Evolutionary conservation across 2,888 invertebrate species (phyloP), one percentile per base, ranked within the genome.

Genomic region (Dynastes tityus): DNA sequence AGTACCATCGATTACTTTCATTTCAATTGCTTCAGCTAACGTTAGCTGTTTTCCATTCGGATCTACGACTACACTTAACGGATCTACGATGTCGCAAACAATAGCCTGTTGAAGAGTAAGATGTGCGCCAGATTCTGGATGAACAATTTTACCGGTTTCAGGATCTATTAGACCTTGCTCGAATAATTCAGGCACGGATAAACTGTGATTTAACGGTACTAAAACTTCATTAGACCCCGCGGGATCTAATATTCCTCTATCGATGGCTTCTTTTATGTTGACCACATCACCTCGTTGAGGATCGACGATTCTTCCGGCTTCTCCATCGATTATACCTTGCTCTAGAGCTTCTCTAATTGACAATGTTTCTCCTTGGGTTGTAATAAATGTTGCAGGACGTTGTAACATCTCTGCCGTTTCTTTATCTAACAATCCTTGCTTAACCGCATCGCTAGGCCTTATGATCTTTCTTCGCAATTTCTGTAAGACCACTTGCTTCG

Each of bases 1-100:
- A 76, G 94, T 93, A 79, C 92, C 92, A 86, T 96, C 94, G 29
- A 97, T 90, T 27, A 94, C 89, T 65, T 94, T 93, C 78, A 90
- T 91, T 80, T 92, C 91, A 79, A 97, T 93, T 9, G 96, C 96
- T 85, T 95, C 93, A 83, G 93, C 92, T 65, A 98, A 88, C 0
- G 95, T 95, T 40, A 97, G 90, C 80, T 91, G 91, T 80, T 91
- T 91, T 53, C 92, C 92, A 51, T 90, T 89, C 1, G 93, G 92
- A 83, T 92, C 91, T 49, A 89, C 89, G 76, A 98, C 89, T 75
- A 91, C 91, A 11, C 96, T 95, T 76, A 94, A 89, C 0, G 96
- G 94, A 90, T 98, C 96, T 71, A 97, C 92, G 83, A 97, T 94
- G 85, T 97, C 97, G 87, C 95, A 96, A 83, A 95, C 92, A 73